Percentiles rank a stretch among this genome's conserved stretches.
These are phyloP conservation scores for Actenoides hombroni DNA, from an alignment of 2,113 vertebrate genomes.

Conservation along the genomic window DNA sequence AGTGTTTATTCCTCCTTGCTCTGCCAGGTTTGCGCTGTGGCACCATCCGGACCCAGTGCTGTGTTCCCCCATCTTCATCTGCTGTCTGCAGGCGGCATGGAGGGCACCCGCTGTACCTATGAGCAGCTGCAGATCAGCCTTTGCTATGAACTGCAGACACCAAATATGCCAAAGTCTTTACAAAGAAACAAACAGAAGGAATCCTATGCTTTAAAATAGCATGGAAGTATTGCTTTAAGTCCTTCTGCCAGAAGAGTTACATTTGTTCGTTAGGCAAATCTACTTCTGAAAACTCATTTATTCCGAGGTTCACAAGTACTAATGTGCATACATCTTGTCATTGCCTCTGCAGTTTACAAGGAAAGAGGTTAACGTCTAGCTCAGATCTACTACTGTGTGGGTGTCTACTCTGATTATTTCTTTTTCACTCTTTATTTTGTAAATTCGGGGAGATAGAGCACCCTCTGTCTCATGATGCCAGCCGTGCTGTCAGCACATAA, in stretches of 20 bases:
- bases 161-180: neutral
- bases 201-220: neutral
- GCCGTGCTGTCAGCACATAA: neutral
- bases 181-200: neutral
- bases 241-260: neutral
- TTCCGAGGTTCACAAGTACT: neutral
- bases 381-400: neutral
- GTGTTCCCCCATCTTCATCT: neutral
- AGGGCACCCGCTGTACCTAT: accelerated
- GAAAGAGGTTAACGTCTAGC: neutral
- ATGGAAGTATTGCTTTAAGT: neutral
- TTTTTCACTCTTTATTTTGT: neutral
- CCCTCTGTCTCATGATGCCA: neutral
- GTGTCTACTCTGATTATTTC: neutral
- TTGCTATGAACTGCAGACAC: neutral
- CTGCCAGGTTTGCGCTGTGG: neutral
- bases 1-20: neutral
- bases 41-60: neutral
- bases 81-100: accelerated
- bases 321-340: neutral
- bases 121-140: accelerated
- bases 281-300: neutral
- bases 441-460: neutral
- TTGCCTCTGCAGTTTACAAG: neutral
- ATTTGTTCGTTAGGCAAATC: neutral